Conservation (phyloP, 64 coral and sea anemone genomes). For the Dendrophyllia cribrosa region DNA sequence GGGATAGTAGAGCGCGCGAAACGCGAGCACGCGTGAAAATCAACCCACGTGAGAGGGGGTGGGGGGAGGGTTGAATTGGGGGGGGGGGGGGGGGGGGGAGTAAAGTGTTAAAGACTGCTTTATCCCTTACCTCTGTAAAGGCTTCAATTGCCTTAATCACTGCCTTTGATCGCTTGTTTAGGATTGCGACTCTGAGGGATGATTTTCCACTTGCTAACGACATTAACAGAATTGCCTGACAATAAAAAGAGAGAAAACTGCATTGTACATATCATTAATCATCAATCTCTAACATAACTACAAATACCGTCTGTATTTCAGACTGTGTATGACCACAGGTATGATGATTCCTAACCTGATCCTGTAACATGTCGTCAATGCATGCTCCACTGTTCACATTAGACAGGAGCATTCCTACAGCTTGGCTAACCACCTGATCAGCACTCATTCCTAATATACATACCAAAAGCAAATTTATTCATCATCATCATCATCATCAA, state of each 20-base stretch:
- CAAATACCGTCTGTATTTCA: too few species aligned
- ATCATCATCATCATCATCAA: too few species aligned
- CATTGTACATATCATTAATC: neutral
- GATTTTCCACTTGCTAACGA: conserved; percentile 50
- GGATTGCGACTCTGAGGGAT: neutral
- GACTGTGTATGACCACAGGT: neutral
- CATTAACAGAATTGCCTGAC: conserved; percentile 50
- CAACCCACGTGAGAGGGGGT: too few species aligned
- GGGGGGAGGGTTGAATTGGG: too few species aligned
- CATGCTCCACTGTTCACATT: conserved; percentile 43
- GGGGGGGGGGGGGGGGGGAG: too few species aligned
- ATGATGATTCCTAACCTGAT: conserved; percentile 9
- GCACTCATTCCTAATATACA: conserved; percentile 39
- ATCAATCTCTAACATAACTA: too few species aligned
- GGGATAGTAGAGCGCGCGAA: too few species aligned
- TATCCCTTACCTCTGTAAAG: conserved; percentile 32
- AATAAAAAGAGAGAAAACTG: neutral
- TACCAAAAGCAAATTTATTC: neutral
- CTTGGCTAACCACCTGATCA: conserved; percentile 32
- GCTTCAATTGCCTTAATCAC: conserved; percentile 49
- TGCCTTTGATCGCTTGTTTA: conserved; percentile 35
- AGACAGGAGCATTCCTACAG: conserved; percentile 25
- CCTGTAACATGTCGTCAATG: conserved; percentile 50
- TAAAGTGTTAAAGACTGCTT: too few species aligned
- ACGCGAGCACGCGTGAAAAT: too few species aligned